Evolutionary conservation across 2,797 vertebrate species (phyloP), one percentile per base, ranked within the genome.

Genomic region (Tenualosa ilisha): DNA sequence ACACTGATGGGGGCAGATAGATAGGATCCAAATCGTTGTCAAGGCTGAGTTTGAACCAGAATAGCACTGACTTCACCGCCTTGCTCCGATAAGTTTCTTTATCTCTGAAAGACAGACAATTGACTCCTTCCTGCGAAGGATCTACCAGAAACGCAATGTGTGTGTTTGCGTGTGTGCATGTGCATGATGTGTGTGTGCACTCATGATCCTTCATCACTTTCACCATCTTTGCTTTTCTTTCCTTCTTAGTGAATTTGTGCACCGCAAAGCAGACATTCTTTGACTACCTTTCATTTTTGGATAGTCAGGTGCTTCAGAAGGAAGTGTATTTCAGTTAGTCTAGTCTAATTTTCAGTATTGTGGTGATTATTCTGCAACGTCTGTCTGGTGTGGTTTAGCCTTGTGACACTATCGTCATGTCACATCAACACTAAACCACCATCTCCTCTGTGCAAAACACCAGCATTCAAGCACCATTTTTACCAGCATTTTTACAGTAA

Each of bases 331-430:
- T 79, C 17, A 46, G 37, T 20, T 79, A 2, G 72, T 79, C 7
- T 20, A n/a, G 37, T 79, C 37, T 43, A 2, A 40, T 37, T 75
- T 40, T 3, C 22, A 75, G 40, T 20, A 8, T 11, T 79, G 72
- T 15, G 31, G 68, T 40, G 31, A 17, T 2, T 4, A 20, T 79
- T 17, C 37, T 46, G 72, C 22, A 79, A 79, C 40, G 37, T 79
- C 17, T n/a, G 72, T 79, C 72, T 79, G 72, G 40, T 43, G 72
- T 79, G 72, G 72, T 79, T 46, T 15, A 46, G 72, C 37, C 72
- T 79, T 79, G 72, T 46, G 72, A 7, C 8, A 17, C 37, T 79
- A 46, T 79, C 17, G 40, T 46, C 37, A 46, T 22, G 37, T 46
- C 17, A 79, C 40, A 79, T 22, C 40, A 79, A 79, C 17, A 46